Conservation (phyloP, 2,888 invertebrate species). For the Harpalus rufipes region DNA sequence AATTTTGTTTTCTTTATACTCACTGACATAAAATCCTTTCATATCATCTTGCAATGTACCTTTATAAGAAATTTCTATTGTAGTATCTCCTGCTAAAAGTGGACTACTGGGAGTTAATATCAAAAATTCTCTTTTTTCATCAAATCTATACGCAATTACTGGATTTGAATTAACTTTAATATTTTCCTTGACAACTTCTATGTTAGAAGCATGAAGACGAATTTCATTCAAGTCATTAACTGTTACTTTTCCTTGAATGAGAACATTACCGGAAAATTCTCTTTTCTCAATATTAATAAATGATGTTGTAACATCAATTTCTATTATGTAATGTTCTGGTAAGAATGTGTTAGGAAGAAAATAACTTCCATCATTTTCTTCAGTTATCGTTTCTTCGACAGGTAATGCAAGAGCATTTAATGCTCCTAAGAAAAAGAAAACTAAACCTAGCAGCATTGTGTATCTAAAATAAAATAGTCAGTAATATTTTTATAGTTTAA, state of each 20-base stretch:
- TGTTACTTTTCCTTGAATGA: background rate
- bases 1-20: background rate
- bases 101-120: background rate
- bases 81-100: background rate
- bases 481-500: background rate
- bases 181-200: background rate
- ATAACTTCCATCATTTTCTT: background rate
- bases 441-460: background rate
- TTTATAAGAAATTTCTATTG: background rate
- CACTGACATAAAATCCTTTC: background rate
- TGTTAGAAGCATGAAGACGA: background rate
- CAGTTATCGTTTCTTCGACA: background rate
- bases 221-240: background rate
- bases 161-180: background rate
- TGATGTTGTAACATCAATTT: background rate
- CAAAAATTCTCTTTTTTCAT: slow-evolving; percentile 3
- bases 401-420: background rate
- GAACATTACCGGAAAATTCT: background rate
- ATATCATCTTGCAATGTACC: background rate
- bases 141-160: background rate
- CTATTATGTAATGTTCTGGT: background rate
- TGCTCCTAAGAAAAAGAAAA: background rate
- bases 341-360: background rate
- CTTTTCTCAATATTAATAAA: background rate
- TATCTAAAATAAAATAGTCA: background rate